Base-by-base conservation (phyloP, 1,140 invertebrate species). In the Trypoxylus dichotomus region DNA sequence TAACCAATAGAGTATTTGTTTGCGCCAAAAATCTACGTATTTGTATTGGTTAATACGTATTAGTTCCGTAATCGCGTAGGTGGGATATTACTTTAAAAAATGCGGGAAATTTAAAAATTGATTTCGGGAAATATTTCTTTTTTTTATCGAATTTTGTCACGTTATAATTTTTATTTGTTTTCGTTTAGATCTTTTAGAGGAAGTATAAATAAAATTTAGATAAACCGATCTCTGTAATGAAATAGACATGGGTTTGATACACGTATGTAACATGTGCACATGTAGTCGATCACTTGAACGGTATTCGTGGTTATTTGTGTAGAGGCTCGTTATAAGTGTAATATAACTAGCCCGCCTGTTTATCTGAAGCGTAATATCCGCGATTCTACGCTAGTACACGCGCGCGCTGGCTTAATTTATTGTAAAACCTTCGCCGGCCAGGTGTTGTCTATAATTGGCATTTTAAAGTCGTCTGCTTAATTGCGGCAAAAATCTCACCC, bases 401-500 rank as follows among this genome's bases (percentile, higher is more conserved):
- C 71, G 37, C 37, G 71, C 71, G 29, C 8, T 8, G 25, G n/a
- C 29, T 73, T 73, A 37, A 73, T 73, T 73, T 73, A 73, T 73
- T 21, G 37, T 42, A 73, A 73, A 73, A 42, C 71, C 71, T 19
- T 42, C 71, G 71, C 8, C 29, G 27, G 71, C 71, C 71, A 73
- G 71, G 71, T 73, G 71, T 63, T 63, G 60, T 19, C 63, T 68
- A 68, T 73, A 77, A 77, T 73, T 73, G 76, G 58, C 60, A 76
- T 76, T 76, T 24, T 32, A 19, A 54, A 73, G 76, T 47, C 60
- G 25, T 29, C 68, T 58, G 32, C 24, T 58, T 71, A 76, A 68
- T 24, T 32, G 5, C 47, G 19, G 63, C 63, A 71, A 76, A n/a
- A n/a, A 76, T 76, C 24, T 71, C 21, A 47, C 43, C 11, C 43